Conservation (phyloP, 2,888 invertebrate genomes). For the Spialia ferax region DNA sequence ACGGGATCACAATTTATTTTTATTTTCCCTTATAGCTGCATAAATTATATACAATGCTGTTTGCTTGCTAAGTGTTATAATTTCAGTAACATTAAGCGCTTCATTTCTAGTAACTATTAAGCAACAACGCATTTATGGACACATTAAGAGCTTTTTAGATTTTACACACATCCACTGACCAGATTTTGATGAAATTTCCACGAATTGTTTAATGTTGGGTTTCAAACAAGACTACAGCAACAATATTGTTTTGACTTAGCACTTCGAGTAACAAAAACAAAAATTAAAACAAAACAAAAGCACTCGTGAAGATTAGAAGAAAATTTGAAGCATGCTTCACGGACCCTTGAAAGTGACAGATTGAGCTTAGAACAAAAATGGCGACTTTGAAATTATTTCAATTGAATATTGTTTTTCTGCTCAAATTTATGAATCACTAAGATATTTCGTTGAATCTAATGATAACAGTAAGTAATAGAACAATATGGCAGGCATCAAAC, state of each 20-base stretch:
- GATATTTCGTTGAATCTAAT: neutral
- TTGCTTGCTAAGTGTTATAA: no score
- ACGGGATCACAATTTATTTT: constrained; percentile 9
- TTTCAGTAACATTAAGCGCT: no score
- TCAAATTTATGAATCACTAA: neutral
- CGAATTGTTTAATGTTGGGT: no score
- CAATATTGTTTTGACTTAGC: neutral
- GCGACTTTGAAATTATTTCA: neutral
- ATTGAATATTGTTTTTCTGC: neutral
- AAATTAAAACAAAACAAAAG: neutral
- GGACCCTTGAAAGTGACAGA: neutral
- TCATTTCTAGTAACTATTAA: no score
- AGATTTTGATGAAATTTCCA: no score
- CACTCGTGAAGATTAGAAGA: neutral
- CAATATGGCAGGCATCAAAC: no score
- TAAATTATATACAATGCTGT: neutral
- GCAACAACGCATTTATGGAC: no score
- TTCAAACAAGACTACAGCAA: no score
- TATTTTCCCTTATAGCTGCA: neutral
- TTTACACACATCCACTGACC: no score
- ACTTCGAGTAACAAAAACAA: neutral
- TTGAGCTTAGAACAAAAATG: neutral
- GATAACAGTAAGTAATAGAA: no score
- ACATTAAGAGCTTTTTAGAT: no score
- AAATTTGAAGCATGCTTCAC: neutral